Base-by-base conservation (phyloP, 2,113 vertebrate genomes). In the Eurystomus gularis region DNA sequence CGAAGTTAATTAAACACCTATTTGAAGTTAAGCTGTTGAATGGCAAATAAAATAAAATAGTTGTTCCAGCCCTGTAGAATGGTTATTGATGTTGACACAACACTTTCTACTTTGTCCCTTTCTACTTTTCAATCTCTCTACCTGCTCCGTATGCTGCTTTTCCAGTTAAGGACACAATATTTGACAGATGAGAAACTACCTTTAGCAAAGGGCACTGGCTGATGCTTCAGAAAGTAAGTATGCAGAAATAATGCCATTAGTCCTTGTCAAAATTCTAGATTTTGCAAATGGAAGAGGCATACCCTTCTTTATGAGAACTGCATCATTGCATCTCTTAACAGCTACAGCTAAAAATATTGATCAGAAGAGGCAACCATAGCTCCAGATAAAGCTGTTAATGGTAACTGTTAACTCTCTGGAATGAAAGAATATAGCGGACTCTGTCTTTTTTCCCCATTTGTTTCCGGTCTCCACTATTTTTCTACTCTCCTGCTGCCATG, bases 1-100 rank as follows among this genome's bases (percentile, higher is more conserved):
- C 68, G 58, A 76, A 91, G 94, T 97, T 97, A 97, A 98, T 98
- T 97, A 97, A 96, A 94, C 96, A 97, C 96, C 94, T 97, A 95
- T 97, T 96, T 95, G 88, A 97, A 91, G 90, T 94, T 96, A 95
- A 96, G 87, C 82, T 94, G 89, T 93, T 86, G 83, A 96, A 95
- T 89, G 81, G 84, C 88, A 94, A 96, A 96, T 94, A 96, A 95
- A 96, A 93, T 92, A 76, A 89, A 93, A 89, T 90, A 69, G 37
- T 81, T 61, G 49, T 93, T 97, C 58, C 80, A 92, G 91, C 64
- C 65, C 31, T 35, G 29, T 79, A 58, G 69, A 82, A 48, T 39
- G 60, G 57, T 86, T 92, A 88, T 91, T 66, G 80, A 93, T 70
- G 91, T 86, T 90, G 84, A 94, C 88, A 83, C 31, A 44, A 12